Conservation (phyloP, 2,888 invertebrate species). For the Brachynemurus nebulosus region DNA sequence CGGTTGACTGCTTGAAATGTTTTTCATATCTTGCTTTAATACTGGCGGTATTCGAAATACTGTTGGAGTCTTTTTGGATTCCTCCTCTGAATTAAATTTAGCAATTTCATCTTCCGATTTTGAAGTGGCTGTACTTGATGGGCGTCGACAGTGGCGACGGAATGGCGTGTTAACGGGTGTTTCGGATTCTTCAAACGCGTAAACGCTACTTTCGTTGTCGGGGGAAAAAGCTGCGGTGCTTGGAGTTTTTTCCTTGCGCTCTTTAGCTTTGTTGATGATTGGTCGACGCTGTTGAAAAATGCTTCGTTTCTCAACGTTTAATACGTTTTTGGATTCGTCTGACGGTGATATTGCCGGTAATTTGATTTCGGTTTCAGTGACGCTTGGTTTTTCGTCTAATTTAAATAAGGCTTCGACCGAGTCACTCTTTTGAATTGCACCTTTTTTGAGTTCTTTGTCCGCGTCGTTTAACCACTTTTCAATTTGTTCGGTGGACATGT, state of each 20-base stretch:
- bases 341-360: conserved; percentile 1
- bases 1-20: conserved; percentile 20
- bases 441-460: conserved; percentile 26
- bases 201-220: conserved; percentile 54
- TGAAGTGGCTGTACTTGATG: conserved; percentile 33
- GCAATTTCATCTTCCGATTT: conserved; percentile 32
- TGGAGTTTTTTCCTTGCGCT: conserved; percentile 31
- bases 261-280: conserved; percentile 42
- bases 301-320: conserved; percentile 8
- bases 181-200: conserved; percentile 55
- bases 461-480: conserved; percentile 45
- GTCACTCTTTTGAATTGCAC: conserved; percentile 20
- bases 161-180: conserved; percentile 41
- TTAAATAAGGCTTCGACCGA: conserved; percentile 26
- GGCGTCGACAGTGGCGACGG: conserved; percentile 34
- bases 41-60: conserved; percentile 25
- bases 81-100: conserved; percentile 24
- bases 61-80: conserved; percentile 17
- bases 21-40: conserved; percentile 20
- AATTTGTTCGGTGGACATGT: conserved; percentile 55
- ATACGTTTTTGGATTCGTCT: conserved; percentile 9
- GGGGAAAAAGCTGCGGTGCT: conserved; percentile 48
- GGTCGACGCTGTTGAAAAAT: conserved; percentile 35
- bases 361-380: conserved; percentile 14
- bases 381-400: conserved; percentile 18